A percentile compares a stretch with the other conserved stretches of the same genome.
Conservation (phyloP, 2,888 invertebrate genomes). For the Drosophila engyochracea region DNA sequence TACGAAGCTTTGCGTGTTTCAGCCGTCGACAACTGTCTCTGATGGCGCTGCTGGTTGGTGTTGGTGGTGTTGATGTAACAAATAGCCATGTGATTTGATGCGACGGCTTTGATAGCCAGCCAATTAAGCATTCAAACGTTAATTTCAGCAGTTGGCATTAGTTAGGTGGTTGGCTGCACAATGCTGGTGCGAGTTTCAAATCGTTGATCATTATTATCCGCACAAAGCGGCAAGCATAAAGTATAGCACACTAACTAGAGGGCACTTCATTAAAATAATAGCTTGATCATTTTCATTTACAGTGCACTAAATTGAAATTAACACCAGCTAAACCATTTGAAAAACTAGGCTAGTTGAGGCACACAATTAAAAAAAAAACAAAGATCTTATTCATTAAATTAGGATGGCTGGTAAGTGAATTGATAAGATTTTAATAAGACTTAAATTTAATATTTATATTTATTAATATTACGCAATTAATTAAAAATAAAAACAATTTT, state of each 20-base stretch:
- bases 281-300: background rate
- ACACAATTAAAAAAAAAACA: background rate
- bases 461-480: background rate
- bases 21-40: conserved; percentile 42
- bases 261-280: conserved; percentile 10
- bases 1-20: conserved; percentile 65
- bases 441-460: background rate
- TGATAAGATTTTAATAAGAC: background rate
- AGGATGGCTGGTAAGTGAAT: background rate
- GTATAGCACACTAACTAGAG: background rate
- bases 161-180: conserved; percentile 54
- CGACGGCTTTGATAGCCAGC: conserved; percentile 76
- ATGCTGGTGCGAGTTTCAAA: conserved; percentile 19
- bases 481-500: background rate
- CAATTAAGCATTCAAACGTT: conserved; percentile 79
- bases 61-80: conserved; percentile 72
- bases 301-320: background rate
- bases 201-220: conserved; percentile 11
- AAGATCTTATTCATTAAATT: background rate
- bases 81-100: conserved; percentile 79
- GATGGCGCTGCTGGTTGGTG: conserved; percentile 16
- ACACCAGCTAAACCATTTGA: background rate
- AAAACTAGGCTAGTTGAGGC: background rate
- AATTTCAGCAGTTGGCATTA: conserved; percentile 73
- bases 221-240: conserved; percentile 17